A percentile compares a stretch with the other conserved stretches of the same genome.
Evolutionary conservation across 2,888 invertebrate species (phyloP).

Genomic region (Scaptomyza caliginosa): DNA sequence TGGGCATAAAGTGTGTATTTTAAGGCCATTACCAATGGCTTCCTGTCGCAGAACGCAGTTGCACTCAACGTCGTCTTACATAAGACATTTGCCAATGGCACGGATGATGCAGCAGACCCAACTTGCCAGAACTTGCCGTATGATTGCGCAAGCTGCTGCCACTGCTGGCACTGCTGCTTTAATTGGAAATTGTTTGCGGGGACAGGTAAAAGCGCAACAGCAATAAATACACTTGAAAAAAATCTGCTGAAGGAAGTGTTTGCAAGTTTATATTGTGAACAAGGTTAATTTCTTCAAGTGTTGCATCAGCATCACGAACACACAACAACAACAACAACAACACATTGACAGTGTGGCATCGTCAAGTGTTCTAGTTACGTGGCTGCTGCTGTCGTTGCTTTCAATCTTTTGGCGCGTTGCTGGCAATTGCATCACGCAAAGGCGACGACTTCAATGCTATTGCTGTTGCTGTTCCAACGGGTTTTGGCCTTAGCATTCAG

Average conservation of each 20-base stretch:
- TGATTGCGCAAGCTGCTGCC: conserved; percentile 78
- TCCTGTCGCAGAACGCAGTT: conserved; percentile 58
- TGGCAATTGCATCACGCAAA: conserved; percentile 78
- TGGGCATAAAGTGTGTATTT: conserved; percentile 78
- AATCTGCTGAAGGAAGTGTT: too few relatives aligned
- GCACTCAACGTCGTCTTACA: conserved; percentile 38
- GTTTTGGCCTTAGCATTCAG: conserved; percentile 52
- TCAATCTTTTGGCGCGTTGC: conserved; percentile 76
- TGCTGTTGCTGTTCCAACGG: conserved; percentile 52
- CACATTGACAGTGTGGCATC: conserved; percentile 42
- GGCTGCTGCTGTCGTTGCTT: conserved; percentile 75
- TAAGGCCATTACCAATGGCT: conserved; percentile 77
- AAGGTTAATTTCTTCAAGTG: not conserved
- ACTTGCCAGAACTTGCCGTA: conserved; percentile 67
- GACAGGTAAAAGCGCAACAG: conserved; percentile 53
- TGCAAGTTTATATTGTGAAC: not conserved
- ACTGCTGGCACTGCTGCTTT: too few relatives aligned
- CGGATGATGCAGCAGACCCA: conserved; percentile 62
- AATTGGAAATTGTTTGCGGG: conserved; percentile 73
- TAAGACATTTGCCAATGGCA: conserved; percentile 40
- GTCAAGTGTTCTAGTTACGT: conserved; percentile 79
- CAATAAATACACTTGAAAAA: not conserved
- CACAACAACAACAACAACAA: conserved; percentile 1
- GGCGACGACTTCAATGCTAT: conserved; percentile 43
- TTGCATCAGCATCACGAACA: conserved; percentile 47